Evolutionary conservation across 2,797 vertebrate species (phyloP), one percentile per base, ranked within the genome.

Genomic region (Anabacerthia variegaticeps): DNA sequence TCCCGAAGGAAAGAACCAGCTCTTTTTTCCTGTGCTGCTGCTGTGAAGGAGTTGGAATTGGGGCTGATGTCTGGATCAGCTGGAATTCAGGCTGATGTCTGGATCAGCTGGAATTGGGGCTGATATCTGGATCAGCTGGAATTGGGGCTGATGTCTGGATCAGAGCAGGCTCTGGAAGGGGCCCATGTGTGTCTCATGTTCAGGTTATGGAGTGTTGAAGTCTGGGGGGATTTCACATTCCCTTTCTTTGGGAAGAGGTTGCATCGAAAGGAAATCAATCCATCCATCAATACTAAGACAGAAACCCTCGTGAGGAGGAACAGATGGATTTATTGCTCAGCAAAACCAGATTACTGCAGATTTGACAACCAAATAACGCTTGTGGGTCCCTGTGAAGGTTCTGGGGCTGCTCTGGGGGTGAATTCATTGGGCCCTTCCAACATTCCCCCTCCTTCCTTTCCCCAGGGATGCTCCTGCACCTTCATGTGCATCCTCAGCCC

Each of bases 391-490:
- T 3, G 21, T 4, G 88, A 67, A 30, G 77, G 32, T 19, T 54
- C 59, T 32, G 26, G 44, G 1, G 20, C 52, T 75, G 30, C 67
- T 87, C 68, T 28, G 27, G 55, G 75, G 6, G 0, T 12, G 30
- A 58, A 14, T 6, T 13, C 23, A 6, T 8, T 2, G 52, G 52
- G 41, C 48, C 37, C 5, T n/a, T 22, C 59, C 86, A 46, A 39
- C 21, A 13, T 61, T 8, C 49, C 59, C 54, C 37, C 69, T 79
- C 77, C 82, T 46, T 37, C 46, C 66, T 34, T 32, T 26, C 85
- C 62, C 69, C 0, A 1, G 41, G 78, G 54, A 62, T 0, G 2
- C 63, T 48, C 6, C 0, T 16, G 4, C 21, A 26, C 69, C 80
- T 61, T 30, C n/a, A 5, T 2, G 9, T 22, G 2, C 3, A 12